Evolutionary conservation across 1,140 invertebrate species (phyloP).

Genomic region (Drosophila navojoa): DNA sequence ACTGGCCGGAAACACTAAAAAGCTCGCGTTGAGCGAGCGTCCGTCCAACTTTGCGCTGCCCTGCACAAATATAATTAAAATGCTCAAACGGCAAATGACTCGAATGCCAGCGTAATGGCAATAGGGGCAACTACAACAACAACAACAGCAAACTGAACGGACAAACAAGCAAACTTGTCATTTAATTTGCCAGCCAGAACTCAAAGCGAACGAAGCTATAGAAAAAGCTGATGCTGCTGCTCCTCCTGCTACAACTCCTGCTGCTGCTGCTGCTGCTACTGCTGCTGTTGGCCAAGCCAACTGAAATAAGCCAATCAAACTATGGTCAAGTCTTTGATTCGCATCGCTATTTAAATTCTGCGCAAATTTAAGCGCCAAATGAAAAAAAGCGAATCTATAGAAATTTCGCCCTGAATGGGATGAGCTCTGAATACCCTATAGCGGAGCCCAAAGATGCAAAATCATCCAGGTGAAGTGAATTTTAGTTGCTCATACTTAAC

Average conservation of each 20-base stretch:
- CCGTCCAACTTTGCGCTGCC: conserved; percentile 47
- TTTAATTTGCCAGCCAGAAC: conserved; percentile 57
- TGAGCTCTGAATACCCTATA: background rate
- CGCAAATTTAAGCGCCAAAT: conserved; percentile 30
- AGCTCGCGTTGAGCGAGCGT: conserved; percentile 27
- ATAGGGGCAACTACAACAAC: conserved; percentile 10
- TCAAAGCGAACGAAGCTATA: conserved; percentile 57
- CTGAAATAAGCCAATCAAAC: conserved; percentile 12
- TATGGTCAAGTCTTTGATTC: conserved; percentile 19
- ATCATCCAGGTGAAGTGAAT: background rate
- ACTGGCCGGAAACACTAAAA: conserved; percentile 78
- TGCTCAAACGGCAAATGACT: conserved; percentile 55
- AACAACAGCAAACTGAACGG: conserved; percentile 37
- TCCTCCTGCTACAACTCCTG: background rate
- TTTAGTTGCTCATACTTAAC: no score
- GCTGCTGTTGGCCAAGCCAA: conserved; percentile 17
- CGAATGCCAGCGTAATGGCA: conserved; percentile 34
- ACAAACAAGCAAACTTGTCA: conserved; percentile 62
- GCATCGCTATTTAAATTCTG: conserved; percentile 36
- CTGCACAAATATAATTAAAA: conserved; percentile 81
- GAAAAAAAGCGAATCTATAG: background rate
- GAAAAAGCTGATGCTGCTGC: conserved; percentile 25
- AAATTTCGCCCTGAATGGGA: background rate
- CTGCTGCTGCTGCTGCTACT: conserved; percentile 1
- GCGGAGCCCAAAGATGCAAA: background rate